Evolutionary conservation across 64 coral and sea anemone species (phyloP).

Genomic region (Montipora sp.): DNA sequence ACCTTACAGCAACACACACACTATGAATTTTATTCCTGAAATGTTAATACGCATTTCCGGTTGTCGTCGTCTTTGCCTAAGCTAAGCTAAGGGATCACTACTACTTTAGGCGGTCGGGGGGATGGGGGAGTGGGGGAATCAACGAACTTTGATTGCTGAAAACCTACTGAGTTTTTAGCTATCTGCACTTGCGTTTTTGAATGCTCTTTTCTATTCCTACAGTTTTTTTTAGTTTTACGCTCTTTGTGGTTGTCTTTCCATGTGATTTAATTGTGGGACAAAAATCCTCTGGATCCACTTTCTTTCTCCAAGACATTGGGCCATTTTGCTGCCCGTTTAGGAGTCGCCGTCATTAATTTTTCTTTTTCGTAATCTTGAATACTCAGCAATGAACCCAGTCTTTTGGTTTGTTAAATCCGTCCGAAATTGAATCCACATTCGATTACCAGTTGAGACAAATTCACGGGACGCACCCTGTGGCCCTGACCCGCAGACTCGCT

Average conservation of each 20-base stretch:
- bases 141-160: neutral
- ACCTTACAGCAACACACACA: no score
- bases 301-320: neutral
- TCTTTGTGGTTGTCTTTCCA: neutral
- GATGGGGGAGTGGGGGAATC: no score
- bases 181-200: neutral
- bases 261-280: neutral
- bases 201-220: neutral
- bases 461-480: neutral
- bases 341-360: neutral
- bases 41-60: no score
- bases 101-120: no score
- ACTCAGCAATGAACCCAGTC: conserved; percentile 91
- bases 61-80: no score
- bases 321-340: neutral
- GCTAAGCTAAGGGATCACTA: no score
- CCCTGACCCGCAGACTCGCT: conserved; percentile 59
- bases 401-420: conserved; percentile 71
- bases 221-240: neutral
- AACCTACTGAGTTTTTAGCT: neutral
- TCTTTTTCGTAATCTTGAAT: conserved; percentile 59
- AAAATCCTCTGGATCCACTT: neutral
- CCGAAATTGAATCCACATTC: conserved; percentile 81
- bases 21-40: no score
- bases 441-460: conserved; percentile 78